Evolutionary conservation across 2,888 invertebrate genomes (phyloP), one percentile per base, ranked within the genome.

Genomic region (Argyresthia albistria): DNA sequence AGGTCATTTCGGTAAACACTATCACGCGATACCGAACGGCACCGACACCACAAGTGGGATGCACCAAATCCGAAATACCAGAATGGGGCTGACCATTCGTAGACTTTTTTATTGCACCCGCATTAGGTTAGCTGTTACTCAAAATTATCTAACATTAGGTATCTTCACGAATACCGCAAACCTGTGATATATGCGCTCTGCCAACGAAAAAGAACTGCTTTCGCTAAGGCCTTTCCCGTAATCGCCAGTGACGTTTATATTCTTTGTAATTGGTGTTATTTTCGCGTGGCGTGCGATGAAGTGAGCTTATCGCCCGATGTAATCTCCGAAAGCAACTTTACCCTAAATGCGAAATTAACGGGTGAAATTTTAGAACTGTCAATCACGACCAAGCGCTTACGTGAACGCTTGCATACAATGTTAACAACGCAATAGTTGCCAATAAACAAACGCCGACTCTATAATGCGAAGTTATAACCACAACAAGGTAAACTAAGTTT

Each of bases 61-160:
- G 25, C 25, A 25, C 25, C n/a, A n/a, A n/a, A n/a, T n/a, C n/a
- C 25, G 25, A 25, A 25, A 25, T 25, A 25, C 25, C 25, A 25
- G 25, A 25, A 6, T 6, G 25, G 25, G 25, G 25, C 25, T 25
- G 25, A 25, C 2, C 25, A 39, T n/a, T 9, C 39, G 39, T n/a
- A 39, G n/a, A 39, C 39, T 39, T 81, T 81, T 70, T 65, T 71
- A 65, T 67, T 61, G 65, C 66, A 62, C 65, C 64, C 64, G 71
- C 60, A 58, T 63, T 65, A 62, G 56, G 58, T 61, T 37, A 48
- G 73, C 74, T 74, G 80, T 86, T 81, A 82, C 69, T 86, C 84
- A 84, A 82, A 84, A 81, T 84, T 75, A 86, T 87, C 86, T 84
- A 74, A 69, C 70, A 73, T 14, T 35, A 36, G 77, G 81, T 83